Base-by-base conservation (phyloP, 2,113 vertebrate genomes). In the Brachyhypopomus gauderio region DNA sequence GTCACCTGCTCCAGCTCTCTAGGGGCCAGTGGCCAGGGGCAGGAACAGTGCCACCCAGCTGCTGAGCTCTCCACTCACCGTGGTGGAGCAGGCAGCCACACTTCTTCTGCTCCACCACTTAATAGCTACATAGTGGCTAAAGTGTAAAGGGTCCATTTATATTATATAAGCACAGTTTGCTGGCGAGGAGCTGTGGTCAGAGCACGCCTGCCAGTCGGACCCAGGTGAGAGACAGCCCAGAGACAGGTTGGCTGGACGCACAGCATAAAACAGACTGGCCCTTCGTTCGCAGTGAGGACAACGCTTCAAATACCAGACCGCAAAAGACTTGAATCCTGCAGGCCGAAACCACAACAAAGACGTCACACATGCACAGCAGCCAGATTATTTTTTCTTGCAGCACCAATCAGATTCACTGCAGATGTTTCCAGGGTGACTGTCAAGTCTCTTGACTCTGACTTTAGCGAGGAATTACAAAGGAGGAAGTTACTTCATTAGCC, bases 81-180 rank as follows among this genome's bases (percentile, higher is more conserved):
- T 8, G 30, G 71, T 22, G 25, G 72, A 73, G 59, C 23, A 23
- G 59, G 66, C 22, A 77, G 27, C 19, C 3, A 63, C 59, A 64
- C 52, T 56, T 80, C 74, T 59, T 45, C 78, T 72, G 74, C 66
- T 59, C 38, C 36, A 48, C 17, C 59, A 77, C 60, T 45, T 27
- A 74, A 81, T 75, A 41, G 27, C 9, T 3, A 52, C 45, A 81
- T 60, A 34, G n/a, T 56, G 72, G 79, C 75, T 79, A 55, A 45
- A 66, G 58, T 7, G 60, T 80, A 71, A 75, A 71, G 72, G 38
- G 78, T 55, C 72, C 80, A 84, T 86, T 63, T 67, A 84, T 84
- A 77, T 84, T 86, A n/a, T n/a, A n/a, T 82, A 69, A 83, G 77
- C 41, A 63, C 27, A 75, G 67, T 69, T 84, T 84, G 20, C 16